These are phyloP conservation scores for Pteruthius melanotis DNA, from an alignment of 2,113 vertebrate genomes.

Conservation along the genomic window DNA sequence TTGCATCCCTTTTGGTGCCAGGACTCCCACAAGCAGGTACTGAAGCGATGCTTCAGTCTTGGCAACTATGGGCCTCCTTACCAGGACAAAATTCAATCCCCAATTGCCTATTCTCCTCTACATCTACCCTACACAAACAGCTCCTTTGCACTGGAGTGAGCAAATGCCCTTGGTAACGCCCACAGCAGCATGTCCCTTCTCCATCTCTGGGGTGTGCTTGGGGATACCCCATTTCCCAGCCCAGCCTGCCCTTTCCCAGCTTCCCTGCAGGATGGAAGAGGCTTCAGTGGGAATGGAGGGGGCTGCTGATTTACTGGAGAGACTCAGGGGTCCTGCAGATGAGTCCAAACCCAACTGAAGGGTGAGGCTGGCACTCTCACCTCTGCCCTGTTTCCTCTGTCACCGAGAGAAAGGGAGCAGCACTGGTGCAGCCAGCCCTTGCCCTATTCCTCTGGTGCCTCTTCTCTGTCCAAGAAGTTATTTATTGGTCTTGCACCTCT, in stretches of 20 bases:
- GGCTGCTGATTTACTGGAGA: not conserved
- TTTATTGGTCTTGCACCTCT: not conserved
- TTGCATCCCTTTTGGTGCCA: not conserved
- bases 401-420: not conserved
- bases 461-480: not conserved
- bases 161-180: accelerated
- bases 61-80: not conserved
- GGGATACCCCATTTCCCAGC: not conserved
- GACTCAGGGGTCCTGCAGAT: not conserved
- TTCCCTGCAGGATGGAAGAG: not conserved
- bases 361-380: not conserved
- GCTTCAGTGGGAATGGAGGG: not conserved
- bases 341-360: not conserved
- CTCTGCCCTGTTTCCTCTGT: not conserved
- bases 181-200: not conserved
- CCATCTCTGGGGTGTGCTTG: not conserved
- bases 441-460: not conserved
- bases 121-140: not conserved
- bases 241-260: not conserved
- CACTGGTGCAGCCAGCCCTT: not conserved
- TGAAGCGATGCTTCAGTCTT: not conserved
- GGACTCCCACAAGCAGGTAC: not conserved
- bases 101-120: not conserved
- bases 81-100: not conserved
- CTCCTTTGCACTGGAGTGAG: not conserved